These are phyloP conservation scores for Sphaerophoria taeniata DNA, from an alignment of 2,888 invertebrate species.

Conservation along the genomic window DNA sequence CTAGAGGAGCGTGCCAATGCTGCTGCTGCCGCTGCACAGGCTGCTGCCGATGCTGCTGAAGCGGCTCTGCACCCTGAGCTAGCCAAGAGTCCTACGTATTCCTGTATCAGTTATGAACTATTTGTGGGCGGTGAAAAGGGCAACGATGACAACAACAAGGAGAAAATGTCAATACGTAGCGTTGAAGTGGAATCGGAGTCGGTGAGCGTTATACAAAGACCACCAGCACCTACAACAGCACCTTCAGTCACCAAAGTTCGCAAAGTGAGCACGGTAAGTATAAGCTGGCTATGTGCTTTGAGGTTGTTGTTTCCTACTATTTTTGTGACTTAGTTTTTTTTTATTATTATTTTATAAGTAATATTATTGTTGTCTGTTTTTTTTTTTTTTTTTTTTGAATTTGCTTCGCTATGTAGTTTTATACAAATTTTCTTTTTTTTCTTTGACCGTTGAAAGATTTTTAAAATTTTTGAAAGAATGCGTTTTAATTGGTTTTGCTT, in stretches of 20 bases:
- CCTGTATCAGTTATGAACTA: slow-evolving; percentile 95
- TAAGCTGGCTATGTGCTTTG: slow-evolving; percentile 80
- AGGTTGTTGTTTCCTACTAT: slow-evolving; percentile 75
- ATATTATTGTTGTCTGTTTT: slow-evolving; percentile 39
- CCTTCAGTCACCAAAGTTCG: slow-evolving; percentile 87
- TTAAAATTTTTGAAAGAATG: slow-evolving; percentile 58
- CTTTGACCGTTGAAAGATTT: slow-evolving; percentile 37
- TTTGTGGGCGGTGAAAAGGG: slow-evolving; percentile 95
- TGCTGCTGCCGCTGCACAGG: slow-evolving; percentile 86
- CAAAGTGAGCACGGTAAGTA: slow-evolving; percentile 97
- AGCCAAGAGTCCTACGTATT: slow-evolving; percentile 95
- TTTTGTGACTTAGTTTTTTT: slow-evolving; percentile 65
- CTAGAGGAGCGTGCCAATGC: slow-evolving; percentile 85
- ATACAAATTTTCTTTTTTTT: slow-evolving; percentile 33
- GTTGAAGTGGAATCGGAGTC: slow-evolving; percentile 95
- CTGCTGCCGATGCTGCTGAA: slow-evolving; percentile 81
- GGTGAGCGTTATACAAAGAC: slow-evolving; percentile 90
- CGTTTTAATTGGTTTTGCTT: slow-evolving; percentile 19
- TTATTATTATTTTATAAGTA: slow-evolving; percentile 57
- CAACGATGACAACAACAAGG: slow-evolving; percentile 94
- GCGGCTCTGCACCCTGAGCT: slow-evolving; percentile 85
- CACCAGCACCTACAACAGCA: slow-evolving; percentile 84
- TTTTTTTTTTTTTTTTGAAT: slow-evolving; percentile 40
- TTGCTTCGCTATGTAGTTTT: slow-evolving; percentile 68
- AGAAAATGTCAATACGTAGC: slow-evolving; percentile 95